Conservation (phyloP, 2,113 vertebrate species). For the Leucoraja erinaceus region DNA sequence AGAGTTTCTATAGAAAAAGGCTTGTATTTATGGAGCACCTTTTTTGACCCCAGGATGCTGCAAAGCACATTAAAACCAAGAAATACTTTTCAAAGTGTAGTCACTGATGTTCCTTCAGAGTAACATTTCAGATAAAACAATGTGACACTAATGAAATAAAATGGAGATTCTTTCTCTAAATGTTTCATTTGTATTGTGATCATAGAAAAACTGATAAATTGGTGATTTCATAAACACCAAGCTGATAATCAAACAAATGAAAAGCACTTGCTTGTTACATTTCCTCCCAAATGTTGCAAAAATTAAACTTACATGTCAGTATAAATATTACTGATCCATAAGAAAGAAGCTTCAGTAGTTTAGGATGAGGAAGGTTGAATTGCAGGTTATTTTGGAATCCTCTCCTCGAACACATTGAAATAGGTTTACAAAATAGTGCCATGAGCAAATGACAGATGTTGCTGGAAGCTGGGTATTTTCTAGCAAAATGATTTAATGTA, state of each 20-base stretch:
- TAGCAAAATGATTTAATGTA: not conserved
- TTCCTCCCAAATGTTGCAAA: not conserved
- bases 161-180: no score
- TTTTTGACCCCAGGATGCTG: no score
- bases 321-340: not conserved
- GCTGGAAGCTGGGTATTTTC: not conserved
- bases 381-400: not conserved
- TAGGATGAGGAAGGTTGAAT: not conserved
- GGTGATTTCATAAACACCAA: not conserved
- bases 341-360: not conserved
- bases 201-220: not conserved
- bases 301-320: not conserved
- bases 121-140: no score
- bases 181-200: not conserved
- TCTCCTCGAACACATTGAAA: not conserved
- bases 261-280: not conserved
- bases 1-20: no score
- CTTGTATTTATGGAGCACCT: no score
- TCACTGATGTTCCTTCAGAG: no score
- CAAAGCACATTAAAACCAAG: no score
- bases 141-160: no score
- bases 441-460: not conserved
- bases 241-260: not conserved
- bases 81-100: no score
- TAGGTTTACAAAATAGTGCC: not conserved